A percentile compares a stretch with the other conserved stretches of the same genome.
These are phyloP conservation scores for Drepanosiphum platanoidis DNA, from an alignment of 2,888 invertebrate species.

Conservation along the genomic window DNA sequence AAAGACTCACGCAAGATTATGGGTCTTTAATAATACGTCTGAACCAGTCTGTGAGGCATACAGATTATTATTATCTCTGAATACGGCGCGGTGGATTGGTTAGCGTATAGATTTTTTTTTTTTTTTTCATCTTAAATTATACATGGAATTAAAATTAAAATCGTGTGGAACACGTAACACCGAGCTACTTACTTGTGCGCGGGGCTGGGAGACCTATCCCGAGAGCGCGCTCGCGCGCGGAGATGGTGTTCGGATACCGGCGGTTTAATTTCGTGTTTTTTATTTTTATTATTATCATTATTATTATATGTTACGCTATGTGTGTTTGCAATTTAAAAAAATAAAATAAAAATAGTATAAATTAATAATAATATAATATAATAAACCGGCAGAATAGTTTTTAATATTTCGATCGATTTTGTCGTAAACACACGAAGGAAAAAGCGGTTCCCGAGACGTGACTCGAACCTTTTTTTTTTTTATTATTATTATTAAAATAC, in stretches of 20 bases:
- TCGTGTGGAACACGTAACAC: slow-evolving; percentile 50
- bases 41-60: slow-evolving; percentile 56
- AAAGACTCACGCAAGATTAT: slow-evolving; percentile 51
- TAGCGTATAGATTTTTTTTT: slow-evolving; percentile 28
- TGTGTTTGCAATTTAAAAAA: slow-evolving; percentile 58
- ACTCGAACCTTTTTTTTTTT: slow-evolving; percentile 33
- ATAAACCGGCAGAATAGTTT: slow-evolving; percentile 39
- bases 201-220: too few species aligned
- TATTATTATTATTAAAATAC: too few species aligned
- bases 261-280: slow-evolving; percentile 48
- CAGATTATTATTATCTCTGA: slow-evolving; percentile 54
- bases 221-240: too few species aligned
- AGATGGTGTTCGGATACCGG: slow-evolving; percentile 40
- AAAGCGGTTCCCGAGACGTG: slow-evolving; percentile 46
- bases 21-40: slow-evolving; percentile 60
- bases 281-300: slow-evolving; percentile 22
- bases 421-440: slow-evolving; percentile 53
- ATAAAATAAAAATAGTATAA: slow-evolving; percentile 25
- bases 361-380: slow-evolving; percentile 27
- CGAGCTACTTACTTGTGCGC: slow-evolving; percentile 58
- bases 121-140: slow-evolving; percentile 48
- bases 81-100: slow-evolving; percentile 30
- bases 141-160: slow-evolving; percentile 59
- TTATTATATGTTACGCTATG: slow-evolving; percentile 48
- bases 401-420: slow-evolving; percentile 56